phyloP scores from a whole-genome alignment of 1,140 invertebrate genomes.

The Globodera ellingtonae region DNA sequence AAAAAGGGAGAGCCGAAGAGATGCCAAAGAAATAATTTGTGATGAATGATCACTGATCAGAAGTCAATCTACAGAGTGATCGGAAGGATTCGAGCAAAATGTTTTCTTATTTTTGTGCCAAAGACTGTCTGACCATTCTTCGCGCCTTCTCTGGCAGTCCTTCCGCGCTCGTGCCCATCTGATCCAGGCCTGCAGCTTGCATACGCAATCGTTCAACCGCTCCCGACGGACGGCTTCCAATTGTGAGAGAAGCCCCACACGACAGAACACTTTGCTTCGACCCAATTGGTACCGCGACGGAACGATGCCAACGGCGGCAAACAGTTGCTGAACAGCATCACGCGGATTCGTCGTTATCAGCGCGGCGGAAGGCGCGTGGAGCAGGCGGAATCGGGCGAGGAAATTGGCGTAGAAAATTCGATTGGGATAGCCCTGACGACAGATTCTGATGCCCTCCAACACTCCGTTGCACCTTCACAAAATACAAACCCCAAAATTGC shows the following conservation, averaged over 20 bases:
- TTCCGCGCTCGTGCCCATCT: constrained; percentile 46
- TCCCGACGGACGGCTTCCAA: constrained; percentile 47
- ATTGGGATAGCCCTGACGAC: constrained; percentile 93
- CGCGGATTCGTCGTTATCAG: constrained; percentile 11
- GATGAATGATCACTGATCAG: no score
- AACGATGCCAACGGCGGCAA: constrained; percentile 13
- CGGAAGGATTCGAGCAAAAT: no score
- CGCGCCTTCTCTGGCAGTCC: constrained; percentile 19
- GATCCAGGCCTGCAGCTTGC: constrained; percentile 52
- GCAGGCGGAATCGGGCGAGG: constrained; percentile 73
- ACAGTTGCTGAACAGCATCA: constrained; percentile 27
- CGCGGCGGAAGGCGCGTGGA: constrained; percentile 25
- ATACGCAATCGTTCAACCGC: constrained; percentile 38
- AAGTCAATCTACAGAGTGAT: no score
- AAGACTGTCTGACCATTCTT: constrained; percentile 42
- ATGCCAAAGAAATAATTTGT: no score
- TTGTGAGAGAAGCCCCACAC: constrained; percentile 59
- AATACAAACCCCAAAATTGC: not conserved
- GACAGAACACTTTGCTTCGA: constrained; percentile 57
- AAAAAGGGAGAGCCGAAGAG: no score
- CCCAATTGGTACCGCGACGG: constrained; percentile 42
- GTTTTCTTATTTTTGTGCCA: no score
- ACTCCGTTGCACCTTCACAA: constrained; percentile 73
- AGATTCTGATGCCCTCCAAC: constrained; percentile 91
- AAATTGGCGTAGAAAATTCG: constrained; percentile 86